These are phyloP conservation scores for Dendropsophus ebraccatus DNA, from an alignment of 2,113 vertebrate species.

Conservation along the genomic window DNA sequence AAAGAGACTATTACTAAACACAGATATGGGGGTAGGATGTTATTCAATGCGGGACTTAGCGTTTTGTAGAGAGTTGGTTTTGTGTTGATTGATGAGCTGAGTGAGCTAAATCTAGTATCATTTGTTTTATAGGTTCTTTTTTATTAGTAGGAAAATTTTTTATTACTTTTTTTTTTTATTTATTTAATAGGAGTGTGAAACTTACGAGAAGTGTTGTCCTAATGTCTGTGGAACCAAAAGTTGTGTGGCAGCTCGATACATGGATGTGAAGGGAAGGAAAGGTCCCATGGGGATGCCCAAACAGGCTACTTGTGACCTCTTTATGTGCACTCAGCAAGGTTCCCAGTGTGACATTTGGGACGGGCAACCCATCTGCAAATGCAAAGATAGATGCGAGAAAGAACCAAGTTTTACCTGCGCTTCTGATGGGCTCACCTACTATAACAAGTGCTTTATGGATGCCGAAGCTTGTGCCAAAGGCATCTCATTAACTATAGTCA, in stretches of 20 bases:
- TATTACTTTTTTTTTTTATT: neutral
- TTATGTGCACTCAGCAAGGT: slow-evolving; percentile 94
- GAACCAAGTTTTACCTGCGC: slow-evolving; percentile 97
- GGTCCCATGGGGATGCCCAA: slow-evolving; percentile 86
- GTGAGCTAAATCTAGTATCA: no score
- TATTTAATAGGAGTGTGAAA: slow-evolving; percentile 85
- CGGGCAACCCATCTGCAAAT: slow-evolving; percentile 91
- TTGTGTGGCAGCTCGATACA: slow-evolving; percentile 90
- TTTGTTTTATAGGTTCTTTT: no score
- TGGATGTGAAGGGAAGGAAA: slow-evolving; percentile 83
- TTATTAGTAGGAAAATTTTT: neutral
- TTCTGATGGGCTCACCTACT: slow-evolving; percentile 96
- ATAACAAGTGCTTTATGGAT: slow-evolving; percentile 98
- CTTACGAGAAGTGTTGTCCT: slow-evolving; percentile 94
- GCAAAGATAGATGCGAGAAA: slow-evolving; percentile 92
- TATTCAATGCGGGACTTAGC: no score
- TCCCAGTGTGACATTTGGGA: slow-evolving; percentile 96
- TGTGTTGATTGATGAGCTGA: no score
- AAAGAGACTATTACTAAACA: no score
- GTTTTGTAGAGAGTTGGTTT: no score
- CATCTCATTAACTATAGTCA: slow-evolving; percentile 84
- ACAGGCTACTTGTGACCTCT: slow-evolving; percentile 86
- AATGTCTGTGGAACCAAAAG: slow-evolving; percentile 95
- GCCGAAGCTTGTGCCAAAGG: slow-evolving; percentile 95
- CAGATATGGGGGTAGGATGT: no score